Evolutionary conservation across 1,140 invertebrate genomes (phyloP), one percentile per base, ranked within the genome.

Genomic region (Drosophila lacteicornis): DNA sequence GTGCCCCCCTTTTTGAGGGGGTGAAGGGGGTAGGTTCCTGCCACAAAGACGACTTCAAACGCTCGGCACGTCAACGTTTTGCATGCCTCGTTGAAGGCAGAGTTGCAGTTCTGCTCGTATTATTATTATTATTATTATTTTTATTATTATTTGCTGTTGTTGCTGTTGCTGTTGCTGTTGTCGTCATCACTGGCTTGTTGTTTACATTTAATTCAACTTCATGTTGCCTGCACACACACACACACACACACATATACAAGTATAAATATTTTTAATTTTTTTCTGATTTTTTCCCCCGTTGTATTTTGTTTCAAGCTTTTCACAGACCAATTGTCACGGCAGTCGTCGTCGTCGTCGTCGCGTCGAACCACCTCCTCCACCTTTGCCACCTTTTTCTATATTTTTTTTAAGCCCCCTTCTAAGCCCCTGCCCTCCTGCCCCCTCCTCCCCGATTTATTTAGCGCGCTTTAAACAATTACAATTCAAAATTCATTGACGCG

Each of bases 401-500:
- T 38, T 55, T 71, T 63, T 50, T 43, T 17, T 42, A 40, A 5
- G 9, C 22, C 30, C 12, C 30, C 5, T 22, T 36, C 40, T 9
- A 55, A 55, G 33, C 19, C 30, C n/a, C 13, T 36, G 27, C 5
- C 2, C 40, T 12, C 12, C 58, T 2, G 5, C n/a, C 33, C 5
- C 6, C 17, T 7, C 6, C 17, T 7, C 12, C 8, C 4, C n/a
- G 53, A 40, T 55, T 68, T 33, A 45, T 60, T 62, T 79, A 73
- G 71, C 75, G 61, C 80, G 79, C 85, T 86, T 86, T 77, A 86
- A 90, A 90, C 78, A 91, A 91, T 91, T 91, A 91, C 88, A 91
- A 91, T 91, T 91, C 71, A 91, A 88, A 91, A 91, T 78, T 88
- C 88, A 91, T 91, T 91, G 88, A 91, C 83, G 88, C 88, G 84